Percentiles rank a stretch among this genome's conserved stretches.
These are phyloP conservation scores for Pharmacophagus antenor DNA, from an alignment of 2,888 invertebrate species.

Conservation along the genomic window DNA sequence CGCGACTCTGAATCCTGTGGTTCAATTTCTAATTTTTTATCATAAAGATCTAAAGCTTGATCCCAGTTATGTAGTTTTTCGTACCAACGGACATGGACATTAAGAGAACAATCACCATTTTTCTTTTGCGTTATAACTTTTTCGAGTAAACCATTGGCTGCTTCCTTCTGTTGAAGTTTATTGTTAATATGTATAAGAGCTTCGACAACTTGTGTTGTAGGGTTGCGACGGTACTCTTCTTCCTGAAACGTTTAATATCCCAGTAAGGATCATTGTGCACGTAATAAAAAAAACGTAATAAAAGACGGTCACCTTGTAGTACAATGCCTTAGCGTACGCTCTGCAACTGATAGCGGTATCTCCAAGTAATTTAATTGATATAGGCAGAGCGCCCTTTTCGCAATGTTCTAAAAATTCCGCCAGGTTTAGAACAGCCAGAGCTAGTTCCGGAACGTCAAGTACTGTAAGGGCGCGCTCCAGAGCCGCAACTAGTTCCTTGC, in stretches of 20 bases:
- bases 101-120: conserved; percentile 79
- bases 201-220: conserved; percentile 90
- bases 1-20: conserved; percentile 88
- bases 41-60: conserved; percentile 93
- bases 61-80: conserved; percentile 99
- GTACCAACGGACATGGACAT: conserved; percentile 92
- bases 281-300: background rate
- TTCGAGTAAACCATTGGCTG: conserved; percentile 94
- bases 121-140: conserved; percentile 91
- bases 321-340: conserved; percentile 84
- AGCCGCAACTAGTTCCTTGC: conserved; percentile 91
- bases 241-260: conserved; percentile 77
- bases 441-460: conserved; percentile 96
- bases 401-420: conserved; percentile 99
- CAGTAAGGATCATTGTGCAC: too few species aligned
- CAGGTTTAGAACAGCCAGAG: conserved; percentile 95
- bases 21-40: conserved; percentile 85
- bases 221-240: conserved; percentile 90
- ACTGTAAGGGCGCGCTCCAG: conserved; percentile 93
- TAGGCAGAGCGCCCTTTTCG: conserved; percentile 95
- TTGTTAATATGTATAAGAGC: conserved; percentile 98
- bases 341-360: conserved; percentile 96
- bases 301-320: conserved; percentile 73
- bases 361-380: conserved; percentile 92
- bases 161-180: conserved; percentile 98